phyloP scores from a whole-genome alignment of 2,888 invertebrate species.

The Notocelia uddmanniana region DNA sequence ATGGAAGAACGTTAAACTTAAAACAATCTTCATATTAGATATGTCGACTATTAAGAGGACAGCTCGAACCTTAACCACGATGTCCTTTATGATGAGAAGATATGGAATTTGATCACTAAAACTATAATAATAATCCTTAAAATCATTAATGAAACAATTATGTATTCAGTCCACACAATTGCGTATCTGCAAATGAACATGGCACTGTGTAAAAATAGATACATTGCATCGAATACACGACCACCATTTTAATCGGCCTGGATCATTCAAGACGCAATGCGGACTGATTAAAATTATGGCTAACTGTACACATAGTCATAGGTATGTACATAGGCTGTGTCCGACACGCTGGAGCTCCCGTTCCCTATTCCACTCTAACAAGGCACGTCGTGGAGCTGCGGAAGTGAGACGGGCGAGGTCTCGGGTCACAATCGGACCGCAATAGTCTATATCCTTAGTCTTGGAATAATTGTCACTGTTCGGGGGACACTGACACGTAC shows the following conservation, averaged over 20 bases:
- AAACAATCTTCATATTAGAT: conserved; percentile 18
- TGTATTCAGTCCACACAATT: conserved; percentile 44
- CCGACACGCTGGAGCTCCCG: conserved; percentile 34
- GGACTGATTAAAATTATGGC: conserved; percentile 37
- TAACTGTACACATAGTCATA: conserved; percentile 23
- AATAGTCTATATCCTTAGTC: conserved; percentile 27
- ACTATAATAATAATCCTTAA: conserved; percentile 41
- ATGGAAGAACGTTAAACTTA: conserved; percentile 34
- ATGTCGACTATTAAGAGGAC: conserved; percentile 4
- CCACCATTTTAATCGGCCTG: conserved; percentile 16
- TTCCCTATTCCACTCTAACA: conserved; percentile 36
- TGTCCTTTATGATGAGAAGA: conserved; percentile 21
- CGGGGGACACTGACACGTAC: conserved; percentile 49
- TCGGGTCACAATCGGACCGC: conserved; percentile 18
- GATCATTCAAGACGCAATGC: conserved; percentile 19
- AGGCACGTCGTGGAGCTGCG: conserved; percentile 38
- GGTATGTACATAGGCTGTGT: conserved; percentile 37
- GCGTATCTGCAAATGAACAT: conserved; percentile 43
- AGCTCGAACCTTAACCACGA: conserved; percentile 31
- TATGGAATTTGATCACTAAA: conserved; percentile 38
- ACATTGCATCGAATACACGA: conserved; percentile 21
- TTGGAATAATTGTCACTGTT: conserved; percentile 50
- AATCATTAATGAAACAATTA: conserved; percentile 40
- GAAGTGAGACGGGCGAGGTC: conserved; percentile 23
- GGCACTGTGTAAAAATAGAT: conserved; percentile 42